Evolutionary conservation across 2,888 invertebrate species (phyloP).

Genomic region (Ectropis crepuscularia): DNA sequence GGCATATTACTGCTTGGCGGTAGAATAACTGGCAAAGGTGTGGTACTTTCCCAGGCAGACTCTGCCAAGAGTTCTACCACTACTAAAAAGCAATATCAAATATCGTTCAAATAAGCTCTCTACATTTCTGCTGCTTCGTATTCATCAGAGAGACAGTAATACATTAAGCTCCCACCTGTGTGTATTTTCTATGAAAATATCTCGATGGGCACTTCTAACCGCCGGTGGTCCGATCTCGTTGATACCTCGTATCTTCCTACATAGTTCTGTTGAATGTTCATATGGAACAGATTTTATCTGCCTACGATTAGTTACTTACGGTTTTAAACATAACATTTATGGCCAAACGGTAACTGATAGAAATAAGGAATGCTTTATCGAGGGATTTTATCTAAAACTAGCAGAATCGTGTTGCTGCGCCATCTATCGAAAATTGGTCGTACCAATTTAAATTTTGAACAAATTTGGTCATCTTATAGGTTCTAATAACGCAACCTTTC

Average conservation of each 20-base stretch:
- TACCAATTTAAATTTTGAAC: too few species aligned
- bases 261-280: conserved; percentile 12
- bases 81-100: too few species aligned
- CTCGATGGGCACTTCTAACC: conserved; percentile 5
- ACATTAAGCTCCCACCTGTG: conserved; percentile 32
- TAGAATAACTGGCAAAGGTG: too few species aligned
- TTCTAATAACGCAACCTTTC: too few species aligned
- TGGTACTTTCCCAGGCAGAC: too few species aligned
- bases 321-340: conserved; percentile 1
- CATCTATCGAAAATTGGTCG: too few species aligned
- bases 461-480: too few species aligned
- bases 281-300: conserved; percentile 9
- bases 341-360: not conserved
- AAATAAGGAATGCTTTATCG: too few species aligned
- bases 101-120: not conserved
- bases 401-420: too few species aligned
- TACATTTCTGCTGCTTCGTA: conserved; percentile 2
- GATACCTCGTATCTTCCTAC: conserved; percentile 31
- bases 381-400: too few species aligned
- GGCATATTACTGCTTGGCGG: too few species aligned
- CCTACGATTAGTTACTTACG: not conserved
- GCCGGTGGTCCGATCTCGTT: conserved; percentile 34
- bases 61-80: too few species aligned
- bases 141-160: conserved; percentile 4
- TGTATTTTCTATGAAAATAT: conserved; percentile 36